Conservation (phyloP, 2,113 vertebrate genomes). For the Lichenostomus cassidix region DNA sequence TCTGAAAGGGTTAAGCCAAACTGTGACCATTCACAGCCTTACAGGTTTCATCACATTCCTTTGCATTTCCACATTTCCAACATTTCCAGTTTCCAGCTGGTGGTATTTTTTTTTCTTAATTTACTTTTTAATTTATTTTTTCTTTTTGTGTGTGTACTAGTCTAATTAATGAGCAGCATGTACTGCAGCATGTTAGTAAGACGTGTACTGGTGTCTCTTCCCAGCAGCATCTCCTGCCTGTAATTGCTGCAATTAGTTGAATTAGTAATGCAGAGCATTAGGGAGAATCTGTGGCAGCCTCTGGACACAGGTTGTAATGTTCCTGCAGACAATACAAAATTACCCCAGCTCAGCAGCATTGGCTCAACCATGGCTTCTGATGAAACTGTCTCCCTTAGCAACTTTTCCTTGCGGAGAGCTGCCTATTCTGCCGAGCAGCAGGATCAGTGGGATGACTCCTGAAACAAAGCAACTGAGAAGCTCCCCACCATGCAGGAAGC, state of each 20-base stretch:
- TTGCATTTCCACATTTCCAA: neutral
- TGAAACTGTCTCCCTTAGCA: neutral
- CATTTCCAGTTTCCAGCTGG: neutral
- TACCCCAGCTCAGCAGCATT: neutral
- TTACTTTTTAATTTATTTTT: neutral
- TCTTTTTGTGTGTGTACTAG: neutral
- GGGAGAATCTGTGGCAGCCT: constrained; percentile 47
- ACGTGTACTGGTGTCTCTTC: constrained; percentile 33
- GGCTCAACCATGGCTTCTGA: neutral
- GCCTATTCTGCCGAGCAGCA: neutral
- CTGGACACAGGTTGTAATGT: constrained; percentile 38
- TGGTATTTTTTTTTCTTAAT: neutral
- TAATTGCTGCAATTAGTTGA: constrained; percentile 76
- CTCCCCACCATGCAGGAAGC: neutral
- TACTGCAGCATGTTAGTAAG: constrained; percentile 52
- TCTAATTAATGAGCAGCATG: constrained; percentile 56
- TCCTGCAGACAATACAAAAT: constrained; percentile 35
- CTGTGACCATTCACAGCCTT: neutral
- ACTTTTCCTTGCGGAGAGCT: neutral
- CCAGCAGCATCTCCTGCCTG: constrained; percentile 63
- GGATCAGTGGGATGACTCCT: neutral
- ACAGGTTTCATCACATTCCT: neutral
- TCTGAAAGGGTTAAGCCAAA: neutral
- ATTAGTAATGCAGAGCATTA: constrained; percentile 69
- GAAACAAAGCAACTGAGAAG: neutral